A percentile compares a stretch with the other conserved stretches of the same genome.
phyloP scores from a whole-genome alignment of 2,113 vertebrate species.

The Nycticryphes semicollaris region DNA sequence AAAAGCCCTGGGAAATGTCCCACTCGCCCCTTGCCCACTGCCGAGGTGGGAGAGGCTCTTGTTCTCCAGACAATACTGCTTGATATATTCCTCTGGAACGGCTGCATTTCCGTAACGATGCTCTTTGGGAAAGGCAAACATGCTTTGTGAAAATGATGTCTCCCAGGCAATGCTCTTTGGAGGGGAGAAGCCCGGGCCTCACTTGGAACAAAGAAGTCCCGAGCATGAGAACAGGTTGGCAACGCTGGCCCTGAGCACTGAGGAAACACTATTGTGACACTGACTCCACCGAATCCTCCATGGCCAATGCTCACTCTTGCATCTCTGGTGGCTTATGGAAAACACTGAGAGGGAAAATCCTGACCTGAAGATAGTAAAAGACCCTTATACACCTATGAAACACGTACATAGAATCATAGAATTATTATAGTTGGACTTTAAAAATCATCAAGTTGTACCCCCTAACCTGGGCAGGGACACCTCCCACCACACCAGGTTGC shows the following conservation, averaged over 20 bases:
- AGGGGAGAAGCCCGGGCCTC: not conserved
- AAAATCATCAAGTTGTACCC: not conserved
- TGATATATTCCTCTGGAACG: not conserved
- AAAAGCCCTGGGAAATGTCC: not conserved
- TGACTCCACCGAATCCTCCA: rapidly evolving
- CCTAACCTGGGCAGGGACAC: not conserved
- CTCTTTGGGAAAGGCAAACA: not conserved
- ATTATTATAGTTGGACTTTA: not conserved
- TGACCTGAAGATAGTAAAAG: not conserved
- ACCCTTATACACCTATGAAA: not conserved
- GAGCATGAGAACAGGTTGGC: not conserved
- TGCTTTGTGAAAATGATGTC: not conserved
- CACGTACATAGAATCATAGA: not conserved
- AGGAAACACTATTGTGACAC: not conserved
- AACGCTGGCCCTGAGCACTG: rapidly evolving
- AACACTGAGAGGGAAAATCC: not conserved
- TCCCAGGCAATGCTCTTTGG: slow-evolving; percentile 17
- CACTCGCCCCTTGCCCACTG: not conserved
- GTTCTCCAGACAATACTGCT: not conserved
- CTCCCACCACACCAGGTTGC: not conserved
- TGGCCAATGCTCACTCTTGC: rapidly evolving
- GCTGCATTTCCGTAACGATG: not conserved
- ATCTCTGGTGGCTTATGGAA: not conserved
- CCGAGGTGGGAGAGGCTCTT: not conserved
- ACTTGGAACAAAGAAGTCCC: not conserved